Percentiles rank a stretch among this genome's conserved stretches.
Evolutionary conservation across 2,113 vertebrate genomes (phyloP).

Genomic region (Taxidea taxus): DNA sequence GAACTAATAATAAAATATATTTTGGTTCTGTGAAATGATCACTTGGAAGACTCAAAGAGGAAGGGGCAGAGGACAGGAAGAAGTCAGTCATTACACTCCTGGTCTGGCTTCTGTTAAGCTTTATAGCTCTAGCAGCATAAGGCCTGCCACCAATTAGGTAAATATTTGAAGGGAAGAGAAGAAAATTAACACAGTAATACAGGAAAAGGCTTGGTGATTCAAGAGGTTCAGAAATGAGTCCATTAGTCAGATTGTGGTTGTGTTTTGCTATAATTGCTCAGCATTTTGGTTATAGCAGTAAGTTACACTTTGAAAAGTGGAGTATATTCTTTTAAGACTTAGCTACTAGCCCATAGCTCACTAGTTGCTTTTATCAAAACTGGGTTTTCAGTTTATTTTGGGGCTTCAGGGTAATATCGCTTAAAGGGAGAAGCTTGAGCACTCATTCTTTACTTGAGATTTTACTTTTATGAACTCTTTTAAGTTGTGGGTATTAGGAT

Average conservation of each 20-base stretch:
- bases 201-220: neutral
- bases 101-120: neutral
- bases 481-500: neutral
- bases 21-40: neutral
- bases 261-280: neutral
- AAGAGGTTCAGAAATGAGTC: neutral
- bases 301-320: neutral
- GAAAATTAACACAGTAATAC: neutral
- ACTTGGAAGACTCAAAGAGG: neutral
- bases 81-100: neutral
- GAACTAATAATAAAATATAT: neutral
- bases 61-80: neutral
- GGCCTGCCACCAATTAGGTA: neutral
- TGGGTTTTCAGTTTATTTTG: slow-evolving; percentile 16
- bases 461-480: neutral
- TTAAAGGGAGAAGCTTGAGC: neutral
- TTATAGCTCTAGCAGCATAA: neutral
- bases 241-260: neutral
- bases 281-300: neutral
- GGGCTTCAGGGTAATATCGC: neutral
- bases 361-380: neutral
- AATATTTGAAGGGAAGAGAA: neutral
- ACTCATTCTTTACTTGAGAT: neutral
- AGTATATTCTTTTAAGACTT: neutral
- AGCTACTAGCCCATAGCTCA: neutral